Evolutionary conservation across 2,113 vertebrate species (phyloP).

Genomic region (Tor tambroides): DNA sequence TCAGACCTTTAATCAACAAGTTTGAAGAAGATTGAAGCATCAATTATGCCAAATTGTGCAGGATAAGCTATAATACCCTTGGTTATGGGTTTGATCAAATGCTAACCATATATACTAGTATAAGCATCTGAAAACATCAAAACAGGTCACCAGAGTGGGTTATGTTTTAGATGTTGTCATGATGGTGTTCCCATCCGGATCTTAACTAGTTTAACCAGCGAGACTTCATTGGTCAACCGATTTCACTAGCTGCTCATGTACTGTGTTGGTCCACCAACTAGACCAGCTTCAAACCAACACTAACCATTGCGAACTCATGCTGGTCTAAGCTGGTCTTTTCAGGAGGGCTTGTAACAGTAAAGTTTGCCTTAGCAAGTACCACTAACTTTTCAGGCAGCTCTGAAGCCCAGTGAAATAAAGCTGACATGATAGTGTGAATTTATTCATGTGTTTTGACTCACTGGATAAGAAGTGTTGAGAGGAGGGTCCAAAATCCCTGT

Average conservation of each 20-base stretch:
- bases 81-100: neutral
- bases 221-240: neutral
- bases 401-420: neutral
- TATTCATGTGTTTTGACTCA: conserved; percentile 73
- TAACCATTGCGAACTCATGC: neutral
- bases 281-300: neutral
- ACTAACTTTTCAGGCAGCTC: neutral
- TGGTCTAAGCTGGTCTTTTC: neutral
- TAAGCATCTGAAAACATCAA: neutral
- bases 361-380: neutral
- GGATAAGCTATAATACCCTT: neutral
- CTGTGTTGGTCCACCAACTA: neutral
- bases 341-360: neutral
- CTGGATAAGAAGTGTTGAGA: conserved; percentile 97
- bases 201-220: neutral
- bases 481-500: conserved; percentile 91
- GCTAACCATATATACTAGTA: neutral
- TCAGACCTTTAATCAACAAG: neutral
- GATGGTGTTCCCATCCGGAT: neutral
- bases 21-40: neutral
- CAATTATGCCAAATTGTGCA: neutral
- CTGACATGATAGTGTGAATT: conserved; percentile 11
- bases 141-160: neutral
- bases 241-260: neutral
- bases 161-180: neutral